Evolutionary conservation across 2,113 vertebrate genomes (phyloP).

Genomic region (Cheirogaleus medius): DNA sequence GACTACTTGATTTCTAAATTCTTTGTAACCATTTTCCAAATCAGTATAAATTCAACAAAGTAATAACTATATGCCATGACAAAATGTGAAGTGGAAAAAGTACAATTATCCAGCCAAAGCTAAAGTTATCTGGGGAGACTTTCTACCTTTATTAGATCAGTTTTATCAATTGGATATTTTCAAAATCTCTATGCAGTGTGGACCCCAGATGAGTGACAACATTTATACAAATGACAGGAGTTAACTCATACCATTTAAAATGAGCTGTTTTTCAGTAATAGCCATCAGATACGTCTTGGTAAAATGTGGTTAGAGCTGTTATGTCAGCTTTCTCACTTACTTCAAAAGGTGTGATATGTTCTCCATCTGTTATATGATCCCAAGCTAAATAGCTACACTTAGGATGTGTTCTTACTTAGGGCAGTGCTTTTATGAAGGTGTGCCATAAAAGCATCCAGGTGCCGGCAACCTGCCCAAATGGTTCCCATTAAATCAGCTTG

Average conservation of each 20-base stretch:
- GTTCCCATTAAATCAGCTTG: conserved; percentile 73
- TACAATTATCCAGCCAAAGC: background rate
- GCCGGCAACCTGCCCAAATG: conserved; percentile 81
- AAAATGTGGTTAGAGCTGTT: conserved; percentile 81
- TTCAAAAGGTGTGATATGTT: conserved; percentile 78
- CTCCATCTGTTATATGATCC: conserved; percentile 83
- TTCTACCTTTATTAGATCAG: background rate
- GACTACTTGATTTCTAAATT: conserved; percentile 55
- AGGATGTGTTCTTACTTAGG: conserved; percentile 79
- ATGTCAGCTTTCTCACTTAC: conserved; percentile 79
- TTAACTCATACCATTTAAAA: conserved; percentile 44
- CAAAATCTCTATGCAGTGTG: background rate
- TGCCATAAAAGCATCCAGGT: conserved; percentile 83
- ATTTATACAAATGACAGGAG: conserved; percentile 16
- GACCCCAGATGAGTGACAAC: background rate
- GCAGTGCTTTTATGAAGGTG: conserved; percentile 82
- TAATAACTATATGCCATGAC: background rate
- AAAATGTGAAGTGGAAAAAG: background rate
- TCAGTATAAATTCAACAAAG: background rate
- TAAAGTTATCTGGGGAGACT: background rate
- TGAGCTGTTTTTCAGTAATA: conserved; percentile 61
- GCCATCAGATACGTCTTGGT: conserved; percentile 75
- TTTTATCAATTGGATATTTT: background rate
- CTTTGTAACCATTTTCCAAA: conserved; percentile 40
- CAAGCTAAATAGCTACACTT: conserved; percentile 77